Base-by-base conservation (phyloP, 2,888 invertebrate species). In the Cancer borealis region DNA sequence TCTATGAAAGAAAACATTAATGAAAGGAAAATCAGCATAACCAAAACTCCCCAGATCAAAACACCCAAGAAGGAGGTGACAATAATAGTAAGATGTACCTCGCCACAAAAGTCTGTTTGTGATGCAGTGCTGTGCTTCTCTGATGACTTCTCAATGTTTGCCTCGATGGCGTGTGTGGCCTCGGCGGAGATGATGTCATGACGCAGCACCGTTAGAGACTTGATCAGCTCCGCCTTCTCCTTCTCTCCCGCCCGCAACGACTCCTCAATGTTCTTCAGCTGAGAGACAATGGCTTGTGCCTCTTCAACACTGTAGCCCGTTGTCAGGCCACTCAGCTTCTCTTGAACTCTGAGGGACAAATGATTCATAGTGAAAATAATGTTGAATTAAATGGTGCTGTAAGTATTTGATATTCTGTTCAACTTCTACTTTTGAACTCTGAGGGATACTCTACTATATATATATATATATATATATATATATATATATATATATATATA, bases 201-300 rank as follows among this genome's bases (percentile, higher is more conserved):
- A 97, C 99, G 99, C 93, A 99, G 97, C 96, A 98, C 98, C 3
- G 99, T 99, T 96, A 99, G 97, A 14, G 98, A 98, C 97, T 98
- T 98, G 98, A 99, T 99, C 95, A 99, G 97, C 96, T 99, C 98
- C 84, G 98, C 98, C 96, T 99, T 98, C 96, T 99, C 99, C 96
- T 98, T 98, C 96, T 99, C 99, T 0, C 99, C 99, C 0, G 98
- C 98, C 10, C 98, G 98, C 66, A 99, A 97, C 0, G 98, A 99
- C 96, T 98, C 98, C 97, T 99, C 99, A 96, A 99, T 98, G 97
- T 99, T 98, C 96, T 98, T 97, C 96, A 99, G 97, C 97, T 99
- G 99, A 92, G 98, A 98, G 97, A 99, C 98, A 95, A 99, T 99
- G n/a, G 99, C 99, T 97, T 99, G 98, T 21, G 99, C 99, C 97